A percentile compares a stretch with the other conserved stretches of the same genome.
phyloP scores from a whole-genome alignment of 1,140 invertebrate species.

The Neodiprion lecontei region DNA sequence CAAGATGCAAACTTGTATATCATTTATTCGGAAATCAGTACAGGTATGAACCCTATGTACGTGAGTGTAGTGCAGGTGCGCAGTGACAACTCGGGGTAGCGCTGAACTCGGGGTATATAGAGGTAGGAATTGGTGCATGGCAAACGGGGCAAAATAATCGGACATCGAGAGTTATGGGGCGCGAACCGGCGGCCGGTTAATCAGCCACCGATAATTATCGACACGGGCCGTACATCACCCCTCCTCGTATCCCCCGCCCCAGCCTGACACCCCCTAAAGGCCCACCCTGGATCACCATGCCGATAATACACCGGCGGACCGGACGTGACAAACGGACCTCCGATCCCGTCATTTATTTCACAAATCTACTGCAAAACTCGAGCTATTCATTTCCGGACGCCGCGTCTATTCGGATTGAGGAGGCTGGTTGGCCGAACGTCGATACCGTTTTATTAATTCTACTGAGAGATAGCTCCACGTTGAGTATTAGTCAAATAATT shows the following conservation, averaged over 20 bases:
- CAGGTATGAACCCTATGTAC: too few species aligned
- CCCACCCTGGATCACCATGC: slow-evolving; percentile 12
- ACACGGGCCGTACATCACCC: slow-evolving; percentile 60
- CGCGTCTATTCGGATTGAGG: too few species aligned
- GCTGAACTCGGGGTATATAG: slow-evolving; percentile 29
- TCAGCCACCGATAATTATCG: slow-evolving; percentile 65
- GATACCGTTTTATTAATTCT: too few species aligned
- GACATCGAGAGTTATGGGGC: slow-evolving; percentile 62
- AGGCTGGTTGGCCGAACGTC: too few species aligned
- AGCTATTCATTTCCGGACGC: slow-evolving; percentile 60
- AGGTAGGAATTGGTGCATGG: slow-evolving; percentile 55
- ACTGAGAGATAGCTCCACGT: too few species aligned
- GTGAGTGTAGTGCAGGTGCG: neutral
- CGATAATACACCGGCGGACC: slow-evolving; percentile 9
- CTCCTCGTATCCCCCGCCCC: slow-evolving; percentile 38
- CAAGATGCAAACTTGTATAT: too few species aligned
- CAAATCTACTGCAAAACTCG: slow-evolving; percentile 63
- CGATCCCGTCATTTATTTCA: slow-evolving; percentile 64
- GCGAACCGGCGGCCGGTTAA: slow-evolving; percentile 62
- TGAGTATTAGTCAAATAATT: too few species aligned
- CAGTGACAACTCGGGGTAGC: neutral
- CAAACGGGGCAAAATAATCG: slow-evolving; percentile 61
- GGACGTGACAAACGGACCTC: slow-evolving; percentile 59
- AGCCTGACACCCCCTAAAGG: slow-evolving; percentile 16
- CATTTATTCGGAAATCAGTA: too few species aligned